Conservation (phyloP, 2,888 invertebrate genomes). For the Chalcis sispes region DNA sequence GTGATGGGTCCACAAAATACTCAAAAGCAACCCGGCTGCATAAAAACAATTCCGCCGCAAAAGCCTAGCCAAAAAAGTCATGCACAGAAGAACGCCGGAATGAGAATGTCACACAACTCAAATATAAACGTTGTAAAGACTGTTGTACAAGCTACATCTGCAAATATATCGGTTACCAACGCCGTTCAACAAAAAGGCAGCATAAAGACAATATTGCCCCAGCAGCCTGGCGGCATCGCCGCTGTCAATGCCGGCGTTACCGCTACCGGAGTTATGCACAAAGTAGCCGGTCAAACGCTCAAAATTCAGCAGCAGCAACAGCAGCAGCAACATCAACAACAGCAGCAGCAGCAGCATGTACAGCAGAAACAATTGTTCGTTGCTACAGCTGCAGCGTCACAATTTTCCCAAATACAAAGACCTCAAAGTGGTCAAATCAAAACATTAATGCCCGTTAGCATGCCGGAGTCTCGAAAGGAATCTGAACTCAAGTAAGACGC, state of each 20-base stretch:
- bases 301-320: too few species aligned
- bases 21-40: constrained; percentile 71
- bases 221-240: constrained; percentile 55
- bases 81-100: constrained; percentile 77
- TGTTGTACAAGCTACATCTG: constrained; percentile 54
- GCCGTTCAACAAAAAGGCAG: constrained; percentile 52
- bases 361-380: constrained; percentile 69
- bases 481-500: constrained; percentile 67
- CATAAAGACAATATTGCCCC: constrained; percentile 64
- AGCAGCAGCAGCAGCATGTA: constrained; percentile 64
- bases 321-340: too few species aligned
- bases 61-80: constrained; percentile 74
- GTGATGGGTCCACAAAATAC: constrained; percentile 57
- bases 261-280: constrained; percentile 2
- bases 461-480: constrained; percentile 64
- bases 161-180: constrained; percentile 41
- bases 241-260: not conserved
- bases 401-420: constrained; percentile 64
- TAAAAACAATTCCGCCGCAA: constrained; percentile 72
- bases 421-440: constrained; percentile 68
- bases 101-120: constrained; percentile 69
- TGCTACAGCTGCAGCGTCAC: constrained; percentile 56
- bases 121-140: constrained; percentile 60
- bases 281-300: constrained; percentile 54
- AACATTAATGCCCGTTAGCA: constrained; percentile 65